Evolutionary conservation across 2,888 invertebrate species (phyloP).

Genomic region (Desoria tigrina): DNA sequence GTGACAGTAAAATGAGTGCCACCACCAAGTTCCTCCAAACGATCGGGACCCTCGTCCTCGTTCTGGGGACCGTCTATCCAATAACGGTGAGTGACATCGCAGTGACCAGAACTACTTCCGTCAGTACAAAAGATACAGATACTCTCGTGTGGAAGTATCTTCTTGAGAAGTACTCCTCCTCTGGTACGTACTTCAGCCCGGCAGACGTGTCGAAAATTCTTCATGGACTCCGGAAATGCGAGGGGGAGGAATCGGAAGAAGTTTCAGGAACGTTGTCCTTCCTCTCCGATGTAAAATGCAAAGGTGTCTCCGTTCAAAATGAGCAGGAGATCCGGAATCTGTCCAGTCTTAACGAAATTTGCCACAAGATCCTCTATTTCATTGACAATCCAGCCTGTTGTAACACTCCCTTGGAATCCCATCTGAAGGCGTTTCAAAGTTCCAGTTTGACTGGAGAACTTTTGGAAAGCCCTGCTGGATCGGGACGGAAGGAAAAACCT

Average conservation of each 20-base stretch:
- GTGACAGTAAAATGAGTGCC: neutral
- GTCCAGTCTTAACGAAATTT: slow-evolving; percentile 35
- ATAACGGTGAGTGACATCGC: no score
- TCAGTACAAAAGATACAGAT: slow-evolving; percentile 2
- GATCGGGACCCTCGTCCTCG: no score
- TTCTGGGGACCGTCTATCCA: no score
- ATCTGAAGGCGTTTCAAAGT: slow-evolving; percentile 19
- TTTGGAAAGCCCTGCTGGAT: neutral
- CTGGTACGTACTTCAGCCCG: slow-evolving; percentile 30
- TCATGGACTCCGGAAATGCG: slow-evolving; percentile 27
- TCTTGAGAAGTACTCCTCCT: slow-evolving; percentile 44
- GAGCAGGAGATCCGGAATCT: slow-evolving; percentile 13
- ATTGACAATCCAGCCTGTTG: slow-evolving; percentile 48
- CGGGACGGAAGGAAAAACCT: slow-evolving; percentile 36
- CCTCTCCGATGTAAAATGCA: neutral
- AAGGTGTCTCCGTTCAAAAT: neutral
- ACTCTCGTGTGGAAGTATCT: slow-evolving; percentile 42
- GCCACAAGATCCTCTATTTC: slow-evolving; percentile 38
- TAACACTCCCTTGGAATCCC: neutral
- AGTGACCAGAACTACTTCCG: no score
- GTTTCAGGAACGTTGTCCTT: neutral
- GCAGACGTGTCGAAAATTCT: slow-evolving; percentile 32
- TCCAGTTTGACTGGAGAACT: neutral
- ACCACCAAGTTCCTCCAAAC: neutral
- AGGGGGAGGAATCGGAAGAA: neutral